These are phyloP conservation scores for Rhopilema esculentum DNA, from an alignment of 30 jellyfish, hydroid and myxozoan genomes.

Conservation along the genomic window DNA sequence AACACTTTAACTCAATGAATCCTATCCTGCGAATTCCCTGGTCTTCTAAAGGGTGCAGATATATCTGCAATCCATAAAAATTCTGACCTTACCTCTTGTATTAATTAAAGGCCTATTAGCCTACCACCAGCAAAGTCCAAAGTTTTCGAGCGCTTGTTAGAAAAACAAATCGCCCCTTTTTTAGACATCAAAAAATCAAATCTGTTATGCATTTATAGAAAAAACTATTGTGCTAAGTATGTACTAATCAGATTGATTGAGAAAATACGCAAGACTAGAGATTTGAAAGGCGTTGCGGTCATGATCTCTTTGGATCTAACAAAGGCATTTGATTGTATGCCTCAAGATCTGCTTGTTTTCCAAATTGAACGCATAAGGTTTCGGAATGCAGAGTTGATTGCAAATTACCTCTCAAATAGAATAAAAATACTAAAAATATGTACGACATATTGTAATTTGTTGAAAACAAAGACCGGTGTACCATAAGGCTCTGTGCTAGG, in stretches of 20 bases:
- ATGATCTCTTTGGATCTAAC: background rate
- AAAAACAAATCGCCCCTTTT: slow-evolving; percentile 23
- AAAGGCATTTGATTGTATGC: slow-evolving; percentile 7
- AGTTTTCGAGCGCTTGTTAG: slow-evolving; percentile 26
- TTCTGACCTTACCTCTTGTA: slow-evolving; percentile 20
- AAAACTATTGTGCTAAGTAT: slow-evolving; percentile 17
- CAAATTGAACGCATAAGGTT: too few species aligned
- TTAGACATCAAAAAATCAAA: slow-evolving; percentile 15
- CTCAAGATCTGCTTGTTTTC: slow-evolving; percentile 43
- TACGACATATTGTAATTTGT: background rate
- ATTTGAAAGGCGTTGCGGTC: slow-evolving; percentile 22
- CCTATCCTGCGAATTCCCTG: slow-evolving; percentile 33
- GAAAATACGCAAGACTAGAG: slow-evolving; percentile 14
- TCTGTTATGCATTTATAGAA: slow-evolving; percentile 41
- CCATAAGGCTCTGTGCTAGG: slow-evolving; percentile 14
- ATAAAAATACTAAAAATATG: too few species aligned
- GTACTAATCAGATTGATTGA: slow-evolving; percentile 23
- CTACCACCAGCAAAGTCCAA: slow-evolving; percentile 10
- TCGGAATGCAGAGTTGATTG: too few species aligned
- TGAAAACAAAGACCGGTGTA: slow-evolving; percentile 8
- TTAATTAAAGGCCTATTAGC: slow-evolving; percentile 17
- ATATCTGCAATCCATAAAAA: slow-evolving; percentile 21
- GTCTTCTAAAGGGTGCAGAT: slow-evolving; percentile 3
- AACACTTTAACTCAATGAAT: slow-evolving; percentile 16
- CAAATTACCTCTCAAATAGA: background rate